phyloP scores from a whole-genome alignment of 2,113 vertebrate species.

The Formicarius rufipectus region DNA sequence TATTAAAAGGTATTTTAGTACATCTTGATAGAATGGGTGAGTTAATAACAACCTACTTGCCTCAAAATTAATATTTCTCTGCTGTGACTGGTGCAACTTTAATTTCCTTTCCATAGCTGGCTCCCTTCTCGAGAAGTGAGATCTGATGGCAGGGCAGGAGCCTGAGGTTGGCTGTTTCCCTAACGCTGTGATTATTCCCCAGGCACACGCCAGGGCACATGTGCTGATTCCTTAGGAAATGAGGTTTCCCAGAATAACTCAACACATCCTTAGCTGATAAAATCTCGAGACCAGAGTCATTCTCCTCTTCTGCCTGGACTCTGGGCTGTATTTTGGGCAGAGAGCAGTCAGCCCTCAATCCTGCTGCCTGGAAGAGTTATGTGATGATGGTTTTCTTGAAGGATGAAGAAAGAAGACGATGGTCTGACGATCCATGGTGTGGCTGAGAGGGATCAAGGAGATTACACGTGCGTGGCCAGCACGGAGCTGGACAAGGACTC shows the following conservation, averaged over 20 bases:
- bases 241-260: conserved; percentile 8
- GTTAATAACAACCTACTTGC: background rate
- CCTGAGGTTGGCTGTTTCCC: background rate
- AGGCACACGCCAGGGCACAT: background rate
- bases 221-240: background rate
- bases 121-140: background rate
- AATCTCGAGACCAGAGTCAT: background rate
- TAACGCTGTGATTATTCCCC: background rate
- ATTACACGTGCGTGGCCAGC: conserved; percentile 86
- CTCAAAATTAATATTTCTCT: background rate
- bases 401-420: conserved; percentile 88
- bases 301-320: background rate
- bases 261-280: background rate
- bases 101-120: background rate
- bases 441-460: conserved; percentile 87
- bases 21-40: background rate
- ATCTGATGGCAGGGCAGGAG: background rate
- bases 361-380: background rate
- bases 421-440: conserved; percentile 84
- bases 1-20: background rate
- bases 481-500: conserved; percentile 91
- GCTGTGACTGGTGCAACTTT: background rate
- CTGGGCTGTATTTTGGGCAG: background rate
- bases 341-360: background rate
- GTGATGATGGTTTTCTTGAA: conserved; percentile 24